Evolutionary conservation across 2,888 invertebrate species (phyloP).

Genomic region (Nephrotoma flavescens): DNA sequence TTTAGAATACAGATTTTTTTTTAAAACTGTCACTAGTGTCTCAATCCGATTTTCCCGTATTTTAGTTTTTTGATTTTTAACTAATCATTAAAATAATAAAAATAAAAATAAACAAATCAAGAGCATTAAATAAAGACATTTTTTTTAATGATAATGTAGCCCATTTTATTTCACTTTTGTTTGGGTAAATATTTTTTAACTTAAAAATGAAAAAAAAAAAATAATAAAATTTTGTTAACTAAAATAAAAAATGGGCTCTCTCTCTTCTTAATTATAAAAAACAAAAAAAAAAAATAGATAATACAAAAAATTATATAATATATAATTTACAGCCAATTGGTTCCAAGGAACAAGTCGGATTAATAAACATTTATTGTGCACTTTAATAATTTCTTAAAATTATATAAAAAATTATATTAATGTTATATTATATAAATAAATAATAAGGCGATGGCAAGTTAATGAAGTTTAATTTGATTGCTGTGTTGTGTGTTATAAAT

Average conservation of each 20-base stretch:
- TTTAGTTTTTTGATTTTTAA: background rate
- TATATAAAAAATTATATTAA: background rate
- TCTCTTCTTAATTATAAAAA: background rate
- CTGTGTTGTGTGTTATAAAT: background rate
- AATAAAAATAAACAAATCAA: background rate
- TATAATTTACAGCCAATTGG: constrained; percentile 17
- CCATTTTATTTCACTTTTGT: background rate
- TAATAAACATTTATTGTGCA: constrained; percentile 18
- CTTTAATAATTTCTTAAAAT: constrained; percentile 10
- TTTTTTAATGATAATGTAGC: background rate
- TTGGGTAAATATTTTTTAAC: background rate
- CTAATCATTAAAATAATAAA: background rate
- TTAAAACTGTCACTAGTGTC: constrained; percentile 1
- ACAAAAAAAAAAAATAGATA: background rate
- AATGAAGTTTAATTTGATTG: background rate
- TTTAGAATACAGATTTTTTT: background rate
- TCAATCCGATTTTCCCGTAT: background rate
- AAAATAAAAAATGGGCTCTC: background rate
- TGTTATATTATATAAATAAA: background rate
- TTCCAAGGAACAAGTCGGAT: constrained; percentile 21
- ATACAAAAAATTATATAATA: background rate
- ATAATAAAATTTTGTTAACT: background rate
- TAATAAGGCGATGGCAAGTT: background rate
- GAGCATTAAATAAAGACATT: background rate
- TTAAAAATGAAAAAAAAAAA: background rate